Evolutionary conservation across 2,888 invertebrate genomes (phyloP), one percentile per base, ranked within the genome.

Genomic region (Conomelus anceps): DNA sequence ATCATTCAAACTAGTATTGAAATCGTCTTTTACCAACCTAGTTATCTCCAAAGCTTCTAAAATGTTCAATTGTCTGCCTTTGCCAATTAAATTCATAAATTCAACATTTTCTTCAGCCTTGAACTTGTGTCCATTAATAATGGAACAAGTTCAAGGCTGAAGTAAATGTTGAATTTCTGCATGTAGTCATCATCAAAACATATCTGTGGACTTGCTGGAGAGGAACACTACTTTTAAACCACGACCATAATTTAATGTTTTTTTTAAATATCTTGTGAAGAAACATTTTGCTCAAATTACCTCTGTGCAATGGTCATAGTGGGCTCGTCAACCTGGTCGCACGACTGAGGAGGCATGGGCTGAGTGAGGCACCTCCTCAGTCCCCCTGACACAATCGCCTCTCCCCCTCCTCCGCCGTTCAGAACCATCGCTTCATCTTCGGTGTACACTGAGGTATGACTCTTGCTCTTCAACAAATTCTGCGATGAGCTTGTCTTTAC

Each of bases 281-380:
- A 17, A 84, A 22, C 22, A 9, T 4, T 22, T 22, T 85, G 3
- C 1, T 4, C 1, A 24, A 29, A 22, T 85, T 86, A 91, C 91
- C 91, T 91, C 90, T 91, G 91, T 11, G 91, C 91, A 88, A 91
- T 91, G 89, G 91, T 90, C 85, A 90, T 88, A n/a, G 63, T 63
- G 34, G 91, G 91, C 23, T 91, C 91, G 89, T 91, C 91, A 22
- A 90, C 90, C 86, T 91, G 91, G 89, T 91, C 91, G 22, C 41
- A 63, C 7, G 63, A 11, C 23, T 89, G 88, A 11, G 89, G 85
- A 34, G 90, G 90, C 89, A 91, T 91, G 85, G 91, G 91, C 90
- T 91, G 91, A 24, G 91, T 91, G 22, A 91, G 91, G 89, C 91
- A 91, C 29, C 91, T 89, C 87, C 91, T 87, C 89, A 91, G 89